Percentiles rank a stretch among this genome's conserved stretches.
phyloP scores from a whole-genome alignment of 92 coral and sea anemone genomes.

The Montipora capitata region DNA sequence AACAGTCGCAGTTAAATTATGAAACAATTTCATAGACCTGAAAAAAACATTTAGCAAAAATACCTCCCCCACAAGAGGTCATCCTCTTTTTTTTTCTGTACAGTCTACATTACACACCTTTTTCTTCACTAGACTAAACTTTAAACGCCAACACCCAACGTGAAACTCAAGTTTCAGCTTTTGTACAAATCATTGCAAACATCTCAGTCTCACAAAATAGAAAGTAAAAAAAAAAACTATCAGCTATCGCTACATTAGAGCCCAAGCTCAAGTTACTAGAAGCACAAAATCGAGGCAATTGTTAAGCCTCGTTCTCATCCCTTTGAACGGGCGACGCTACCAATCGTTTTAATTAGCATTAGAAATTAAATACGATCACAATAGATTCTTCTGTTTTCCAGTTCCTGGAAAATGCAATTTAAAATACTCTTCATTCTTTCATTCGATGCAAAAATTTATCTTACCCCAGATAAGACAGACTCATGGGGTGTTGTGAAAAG shows the following conservation, averaged over 20 bases:
- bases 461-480: slow-evolving; percentile 1
- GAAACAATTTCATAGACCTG: too few relatives aligned
- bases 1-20: too few relatives aligned
- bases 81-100: neutral
- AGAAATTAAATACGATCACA: slow-evolving; percentile 46
- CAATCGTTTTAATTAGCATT: neutral
- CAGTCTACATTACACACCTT: neutral
- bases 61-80: neutral
- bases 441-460: slow-evolving; percentile 7
- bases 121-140: neutral
- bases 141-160: neutral
- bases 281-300: neutral
- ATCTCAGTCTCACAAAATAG: slow-evolving; percentile 34
- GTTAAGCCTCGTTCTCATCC: neutral
- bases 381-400: slow-evolving; percentile 34
- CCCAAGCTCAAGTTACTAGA: neutral
- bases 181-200: slow-evolving; percentile 35
- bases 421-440: slow-evolving; percentile 9
- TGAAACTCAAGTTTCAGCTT: slow-evolving; percentile 26
- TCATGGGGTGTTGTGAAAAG: slow-evolving; percentile 2
- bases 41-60: neutral
- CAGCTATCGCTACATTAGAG: slow-evolving; percentile 11
- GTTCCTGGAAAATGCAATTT: slow-evolving; percentile 28
- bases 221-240: slow-evolving; percentile 6
- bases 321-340: neutral